These are phyloP conservation scores for Clupea harengus DNA, from an alignment of 2,113 vertebrate genomes.

Conservation along the genomic window DNA sequence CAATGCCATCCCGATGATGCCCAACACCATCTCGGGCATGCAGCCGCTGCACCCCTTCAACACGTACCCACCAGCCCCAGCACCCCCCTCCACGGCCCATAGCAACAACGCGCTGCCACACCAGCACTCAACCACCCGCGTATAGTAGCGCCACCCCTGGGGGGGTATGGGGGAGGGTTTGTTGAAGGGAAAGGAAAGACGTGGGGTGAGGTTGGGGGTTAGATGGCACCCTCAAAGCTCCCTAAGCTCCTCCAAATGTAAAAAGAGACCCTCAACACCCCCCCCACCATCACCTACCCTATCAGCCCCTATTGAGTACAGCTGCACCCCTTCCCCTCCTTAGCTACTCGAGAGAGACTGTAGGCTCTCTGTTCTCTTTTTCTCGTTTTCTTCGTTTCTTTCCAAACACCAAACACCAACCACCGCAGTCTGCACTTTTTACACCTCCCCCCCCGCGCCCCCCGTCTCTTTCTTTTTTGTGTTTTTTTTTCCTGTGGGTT, in stretches of 20 bases:
- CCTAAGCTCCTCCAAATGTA: background rate
- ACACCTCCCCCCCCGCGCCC: background rate
- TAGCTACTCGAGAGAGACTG: background rate
- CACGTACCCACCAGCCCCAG: slow-evolving; percentile 88
- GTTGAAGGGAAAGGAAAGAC: background rate
- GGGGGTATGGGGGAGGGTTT: background rate
- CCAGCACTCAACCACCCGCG: slow-evolving; percentile 85
- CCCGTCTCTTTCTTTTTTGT: slow-evolving; percentile 19
- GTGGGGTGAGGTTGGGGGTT: background rate
- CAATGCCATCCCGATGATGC: slow-evolving; percentile 97
- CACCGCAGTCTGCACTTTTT: slow-evolving; percentile 36
- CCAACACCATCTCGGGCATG: slow-evolving; percentile 97
- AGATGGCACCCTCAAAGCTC: background rate
- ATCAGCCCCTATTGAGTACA: background rate
- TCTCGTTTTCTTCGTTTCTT: slow-evolving; percentile 53
- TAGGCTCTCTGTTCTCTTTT: slow-evolving; percentile 33
- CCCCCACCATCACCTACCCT: background rate
- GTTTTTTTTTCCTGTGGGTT: background rate
- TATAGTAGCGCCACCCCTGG: slow-evolving; percentile 60
- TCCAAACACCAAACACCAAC: slow-evolving; percentile 47
- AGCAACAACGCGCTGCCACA: slow-evolving; percentile 93
- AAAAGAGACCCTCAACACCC: slow-evolving; percentile 23
- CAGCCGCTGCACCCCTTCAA: slow-evolving; percentile 97
- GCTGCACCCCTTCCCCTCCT: slow-evolving; percentile 14
- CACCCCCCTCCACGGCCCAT: slow-evolving; percentile 86